Evolutionary conservation across 2,888 invertebrate species (phyloP), one percentile per base, ranked within the genome.

Genomic region (Aplocera efformata): DNA sequence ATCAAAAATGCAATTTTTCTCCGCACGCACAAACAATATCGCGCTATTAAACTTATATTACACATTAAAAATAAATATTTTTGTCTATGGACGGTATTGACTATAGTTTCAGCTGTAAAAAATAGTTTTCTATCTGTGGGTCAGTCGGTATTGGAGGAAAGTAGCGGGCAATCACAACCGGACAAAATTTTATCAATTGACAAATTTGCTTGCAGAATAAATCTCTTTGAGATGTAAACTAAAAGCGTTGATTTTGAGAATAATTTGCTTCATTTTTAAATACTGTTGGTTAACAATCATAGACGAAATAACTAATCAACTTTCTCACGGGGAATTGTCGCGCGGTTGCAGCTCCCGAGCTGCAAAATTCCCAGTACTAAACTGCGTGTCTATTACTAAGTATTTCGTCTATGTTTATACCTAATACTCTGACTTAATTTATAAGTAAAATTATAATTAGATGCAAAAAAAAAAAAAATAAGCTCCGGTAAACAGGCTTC

Each of bases 41-140:
- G 24, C 6, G 7, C 21, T 48, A 48, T 52, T 48, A 56, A 63
- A 56, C 57, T 60, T 58, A 58, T 58, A 58, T 57, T 63, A 61
- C 56, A 58, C 68, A 54, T 63, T 63, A 62, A 79, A 86, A 84
- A 82, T 84, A 84, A 85, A 83, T 83, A 80, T 67, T 69, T 68
- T 68, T 75, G 72, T 77, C 74, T 79, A 74, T 84, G 86, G 86
- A 86, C 86, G 86, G 86, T 85, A 69, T 78, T 72, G 64, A 68
- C 76, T 76, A 72, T 58, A 52, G 48, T 59, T 45, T 64, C 61
- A 53, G 70, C 71, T 74, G 78, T 82, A 79, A 71, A 83, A 79
- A 79, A 79, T 79, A 80, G 72, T 79, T 81, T 62, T 80, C 81
- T 65, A 66, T 59, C 43, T 58, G 55, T 48, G 60, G 40, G 6